These are phyloP conservation scores for Augiades crinisus DNA, from an alignment of 2,888 invertebrate species.

Conservation along the genomic window DNA sequence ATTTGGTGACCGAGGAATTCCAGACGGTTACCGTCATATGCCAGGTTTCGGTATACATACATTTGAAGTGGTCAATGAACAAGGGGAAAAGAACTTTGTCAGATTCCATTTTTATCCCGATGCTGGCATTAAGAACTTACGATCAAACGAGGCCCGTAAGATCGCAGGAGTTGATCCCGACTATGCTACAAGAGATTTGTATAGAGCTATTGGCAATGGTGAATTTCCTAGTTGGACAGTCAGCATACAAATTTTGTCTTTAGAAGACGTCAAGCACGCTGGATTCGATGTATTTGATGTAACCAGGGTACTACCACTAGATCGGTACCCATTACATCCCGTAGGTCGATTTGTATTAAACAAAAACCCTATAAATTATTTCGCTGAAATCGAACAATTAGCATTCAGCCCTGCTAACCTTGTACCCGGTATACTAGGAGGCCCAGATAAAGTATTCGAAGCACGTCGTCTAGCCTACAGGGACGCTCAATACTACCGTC, in stretches of 20 bases:
- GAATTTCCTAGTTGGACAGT: constrained; percentile 89
- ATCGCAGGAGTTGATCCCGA: constrained; percentile 90
- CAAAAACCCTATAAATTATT: constrained; percentile 92
- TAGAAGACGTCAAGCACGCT: constrained; percentile 87
- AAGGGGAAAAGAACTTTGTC: constrained; percentile 86
- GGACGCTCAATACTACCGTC: constrained; percentile 90
- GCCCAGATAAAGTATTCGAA: constrained; percentile 93
- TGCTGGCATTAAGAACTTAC: constrained; percentile 90
- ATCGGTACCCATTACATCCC: constrained; percentile 89
- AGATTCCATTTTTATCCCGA: constrained; percentile 95
- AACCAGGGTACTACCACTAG: constrained; percentile 90
- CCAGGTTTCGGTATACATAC: constrained; percentile 96
- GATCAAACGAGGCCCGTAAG: constrained; percentile 82
- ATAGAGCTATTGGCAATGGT: constrained; percentile 89
- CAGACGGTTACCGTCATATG: constrained; percentile 94
- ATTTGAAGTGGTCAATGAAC: constrained; percentile 89
- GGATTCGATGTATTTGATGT: constrained; percentile 94
- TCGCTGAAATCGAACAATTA: constrained; percentile 92
- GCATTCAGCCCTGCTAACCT: constrained; percentile 93
- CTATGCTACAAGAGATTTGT: constrained; percentile 91
- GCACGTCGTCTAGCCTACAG: constrained; percentile 90
- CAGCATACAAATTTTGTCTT: constrained; percentile 91
- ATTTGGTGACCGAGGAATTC: constrained; percentile 93
- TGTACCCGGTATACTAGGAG: constrained; percentile 93
- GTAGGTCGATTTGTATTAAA: constrained; percentile 91